These are phyloP conservation scores for Notarius lentiginosus DNA, from an alignment of 2,113 vertebrate species.

Conservation along the genomic window DNA sequence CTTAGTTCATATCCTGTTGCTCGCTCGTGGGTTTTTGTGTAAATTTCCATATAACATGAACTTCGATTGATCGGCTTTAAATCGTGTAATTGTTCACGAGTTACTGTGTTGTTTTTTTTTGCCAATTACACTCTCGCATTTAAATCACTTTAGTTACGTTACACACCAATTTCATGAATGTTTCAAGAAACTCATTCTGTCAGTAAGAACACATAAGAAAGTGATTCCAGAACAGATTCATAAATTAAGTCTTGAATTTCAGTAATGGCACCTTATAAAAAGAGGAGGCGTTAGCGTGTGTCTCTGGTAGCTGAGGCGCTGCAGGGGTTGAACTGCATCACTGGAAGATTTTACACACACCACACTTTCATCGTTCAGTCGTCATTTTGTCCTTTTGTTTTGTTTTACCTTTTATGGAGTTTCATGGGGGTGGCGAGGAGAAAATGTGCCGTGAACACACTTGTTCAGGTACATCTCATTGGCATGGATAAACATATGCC, in stretches of 20 bases:
- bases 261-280: background rate
- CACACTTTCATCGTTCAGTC: no score
- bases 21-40: background rate
- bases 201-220: background rate
- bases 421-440: no score
- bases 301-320: background rate
- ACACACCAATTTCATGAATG: background rate
- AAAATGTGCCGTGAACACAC: no score
- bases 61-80: background rate
- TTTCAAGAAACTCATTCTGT: background rate
- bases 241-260: background rate
- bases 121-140: background rate
- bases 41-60: background rate
- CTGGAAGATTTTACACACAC: no score
- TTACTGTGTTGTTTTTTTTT: no score
- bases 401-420: no score
- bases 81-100: no score
- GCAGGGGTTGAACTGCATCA: no score
- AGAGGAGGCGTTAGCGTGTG: background rate
- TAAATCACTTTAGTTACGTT: background rate
- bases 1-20: background rate
- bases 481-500: no score
- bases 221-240: background rate
- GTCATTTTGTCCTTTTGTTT: no score
- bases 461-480: no score